Percentiles rank a stretch among this genome's conserved stretches.
Evolutionary conservation across 2,113 vertebrate species (phyloP).

Genomic region (Varanus komodoensis): DNA sequence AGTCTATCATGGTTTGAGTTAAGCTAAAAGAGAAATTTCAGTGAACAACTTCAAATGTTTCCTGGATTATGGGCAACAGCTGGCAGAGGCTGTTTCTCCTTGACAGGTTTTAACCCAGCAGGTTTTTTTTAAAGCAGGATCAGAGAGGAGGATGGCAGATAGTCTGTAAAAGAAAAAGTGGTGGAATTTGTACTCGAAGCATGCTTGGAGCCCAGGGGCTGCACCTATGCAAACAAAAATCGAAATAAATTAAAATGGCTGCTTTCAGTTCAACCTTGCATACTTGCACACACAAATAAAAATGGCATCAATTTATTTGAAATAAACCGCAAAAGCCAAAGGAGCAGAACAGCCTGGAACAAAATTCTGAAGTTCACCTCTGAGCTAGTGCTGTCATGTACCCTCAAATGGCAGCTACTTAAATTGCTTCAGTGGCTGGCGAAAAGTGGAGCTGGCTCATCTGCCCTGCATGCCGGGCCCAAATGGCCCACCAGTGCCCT

Average conservation of each 20-base stretch:
- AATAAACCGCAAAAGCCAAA: background rate
- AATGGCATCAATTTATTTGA: slow-evolving; percentile 29
- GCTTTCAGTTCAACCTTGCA: slow-evolving; percentile 12
- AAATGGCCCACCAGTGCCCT: background rate
- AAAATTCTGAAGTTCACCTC: slow-evolving; percentile 3
- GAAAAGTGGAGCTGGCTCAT: background rate
- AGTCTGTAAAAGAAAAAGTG: background rate
- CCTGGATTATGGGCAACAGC: background rate
- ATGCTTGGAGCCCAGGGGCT: background rate
- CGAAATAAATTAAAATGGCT: background rate
- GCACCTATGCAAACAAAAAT: slow-evolving; percentile 1
- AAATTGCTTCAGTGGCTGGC: background rate
- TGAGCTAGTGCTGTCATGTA: background rate
- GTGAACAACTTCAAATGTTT: background rate
- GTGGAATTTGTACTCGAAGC: background rate
- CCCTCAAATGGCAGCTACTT: background rate
- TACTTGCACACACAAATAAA: background rate
- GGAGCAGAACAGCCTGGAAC: background rate
- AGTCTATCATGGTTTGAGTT: background rate
- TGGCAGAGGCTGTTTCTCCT: background rate
- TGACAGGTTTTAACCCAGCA: background rate
- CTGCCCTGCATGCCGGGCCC: background rate
- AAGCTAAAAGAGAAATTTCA: background rate
- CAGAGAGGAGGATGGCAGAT: background rate
- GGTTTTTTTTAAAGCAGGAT: background rate